Evolutionary conservation across 2,113 vertebrate genomes (phyloP).

Genomic region (Serilophus lunatus): DNA sequence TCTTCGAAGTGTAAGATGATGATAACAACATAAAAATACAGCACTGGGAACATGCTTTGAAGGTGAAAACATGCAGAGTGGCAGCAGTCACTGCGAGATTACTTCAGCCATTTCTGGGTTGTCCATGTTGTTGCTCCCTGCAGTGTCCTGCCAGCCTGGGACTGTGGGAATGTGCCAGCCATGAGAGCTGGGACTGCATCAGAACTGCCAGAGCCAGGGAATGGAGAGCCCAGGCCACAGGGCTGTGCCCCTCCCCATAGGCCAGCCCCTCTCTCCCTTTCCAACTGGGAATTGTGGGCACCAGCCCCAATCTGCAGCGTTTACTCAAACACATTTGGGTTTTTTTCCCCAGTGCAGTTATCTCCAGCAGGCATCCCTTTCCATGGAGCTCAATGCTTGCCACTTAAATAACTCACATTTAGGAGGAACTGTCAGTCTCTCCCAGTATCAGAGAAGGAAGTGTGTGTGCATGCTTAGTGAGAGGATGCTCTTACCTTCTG

Average conservation of each 20-base stretch:
- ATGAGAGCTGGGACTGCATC: fast-evolving
- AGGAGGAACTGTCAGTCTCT: background rate
- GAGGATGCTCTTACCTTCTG: background rate
- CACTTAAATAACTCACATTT: background rate
- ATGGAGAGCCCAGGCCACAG: background rate
- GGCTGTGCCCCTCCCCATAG: background rate
- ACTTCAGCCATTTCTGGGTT: background rate
- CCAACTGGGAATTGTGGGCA: background rate
- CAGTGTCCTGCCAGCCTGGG: background rate
- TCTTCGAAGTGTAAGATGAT: background rate
- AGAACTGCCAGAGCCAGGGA: background rate
- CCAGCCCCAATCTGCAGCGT: background rate
- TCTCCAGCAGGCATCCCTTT: background rate
- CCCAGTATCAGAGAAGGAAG: background rate
- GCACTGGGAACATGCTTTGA: background rate
- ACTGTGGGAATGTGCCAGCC: background rate
- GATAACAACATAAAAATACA: background rate
- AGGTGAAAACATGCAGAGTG: background rate
- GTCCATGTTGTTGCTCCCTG: background rate
- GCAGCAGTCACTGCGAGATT: background rate
- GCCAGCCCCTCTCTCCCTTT: background rate
- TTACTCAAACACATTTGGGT: background rate
- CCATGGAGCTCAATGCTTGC: background rate
- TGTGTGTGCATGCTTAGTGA: background rate
- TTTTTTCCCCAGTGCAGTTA: background rate